Percentiles rank a stretch among this genome's conserved stretches.
phyloP scores from a whole-genome alignment of 2,797 vertebrate genomes.

The Neomorphus geoffroyi region DNA sequence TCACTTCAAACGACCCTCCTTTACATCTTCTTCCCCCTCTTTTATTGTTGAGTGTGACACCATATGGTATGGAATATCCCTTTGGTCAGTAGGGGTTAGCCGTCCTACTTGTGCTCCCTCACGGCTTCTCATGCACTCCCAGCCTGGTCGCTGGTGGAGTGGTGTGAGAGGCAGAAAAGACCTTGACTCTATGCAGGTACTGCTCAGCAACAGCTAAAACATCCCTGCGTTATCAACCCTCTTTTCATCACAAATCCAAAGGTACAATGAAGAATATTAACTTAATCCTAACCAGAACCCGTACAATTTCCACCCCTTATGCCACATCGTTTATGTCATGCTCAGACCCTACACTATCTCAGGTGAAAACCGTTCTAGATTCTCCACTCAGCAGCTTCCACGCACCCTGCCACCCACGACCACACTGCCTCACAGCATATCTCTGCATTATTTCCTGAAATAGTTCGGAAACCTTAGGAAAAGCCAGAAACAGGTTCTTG shows the following conservation, averaged over 20 bases:
- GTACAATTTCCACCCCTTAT: background rate
- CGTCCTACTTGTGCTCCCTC: background rate
- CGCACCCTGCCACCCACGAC: background rate
- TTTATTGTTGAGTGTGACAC: fast-evolving
- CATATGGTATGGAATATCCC: fast-evolving
- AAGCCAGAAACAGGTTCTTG: background rate
- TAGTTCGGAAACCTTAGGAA: background rate
- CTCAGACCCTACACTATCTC: no score
- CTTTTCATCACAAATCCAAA: background rate
- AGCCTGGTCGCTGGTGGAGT: fast-evolving
- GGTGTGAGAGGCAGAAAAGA: background rate
- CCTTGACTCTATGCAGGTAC: fast-evolving
- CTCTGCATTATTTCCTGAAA: background rate
- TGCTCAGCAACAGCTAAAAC: background rate
- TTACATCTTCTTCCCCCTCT: background rate
- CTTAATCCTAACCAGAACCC: background rate
- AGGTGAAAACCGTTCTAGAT: background rate
- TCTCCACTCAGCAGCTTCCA: background rate
- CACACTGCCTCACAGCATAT: background rate
- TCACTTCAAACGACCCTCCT: fast-evolving
- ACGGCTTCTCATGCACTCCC: fast-evolving
- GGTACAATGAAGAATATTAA: background rate
- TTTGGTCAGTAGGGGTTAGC: background rate
- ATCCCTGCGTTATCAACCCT: background rate
- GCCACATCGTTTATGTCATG: fast-evolving